These are phyloP conservation scores for Squalus acanthias DNA, from an alignment of 2,797 vertebrate genomes.

Conservation along the genomic window DNA sequence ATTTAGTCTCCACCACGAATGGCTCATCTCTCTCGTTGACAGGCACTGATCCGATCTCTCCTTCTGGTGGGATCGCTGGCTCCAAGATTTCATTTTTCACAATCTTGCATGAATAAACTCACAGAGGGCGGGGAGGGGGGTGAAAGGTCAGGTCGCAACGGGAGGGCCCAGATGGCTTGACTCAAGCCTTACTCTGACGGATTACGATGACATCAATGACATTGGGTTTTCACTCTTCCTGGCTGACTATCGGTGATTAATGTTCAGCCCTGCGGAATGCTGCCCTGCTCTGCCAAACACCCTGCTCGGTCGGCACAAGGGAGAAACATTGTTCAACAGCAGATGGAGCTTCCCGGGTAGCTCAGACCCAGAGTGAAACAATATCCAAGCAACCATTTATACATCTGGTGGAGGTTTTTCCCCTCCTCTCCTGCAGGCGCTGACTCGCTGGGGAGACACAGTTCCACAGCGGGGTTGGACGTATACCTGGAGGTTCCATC, in stretches of 20 bases:
- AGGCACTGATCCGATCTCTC: not conserved
- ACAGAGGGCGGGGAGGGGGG: not conserved
- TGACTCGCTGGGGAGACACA: not conserved
- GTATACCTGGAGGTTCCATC: not conserved
- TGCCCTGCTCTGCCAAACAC: not conserved
- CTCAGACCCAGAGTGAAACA: not conserved
- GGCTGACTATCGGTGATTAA: not conserved
- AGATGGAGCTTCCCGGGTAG: not conserved
- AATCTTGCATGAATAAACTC: not conserved
- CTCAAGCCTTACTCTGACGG: not conserved
- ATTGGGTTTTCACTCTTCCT: not conserved
- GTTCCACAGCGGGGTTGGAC: not conserved
- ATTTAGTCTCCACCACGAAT: not conserved
- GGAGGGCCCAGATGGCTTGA: not conserved
- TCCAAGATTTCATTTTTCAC: not conserved
- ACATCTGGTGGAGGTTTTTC: not conserved
- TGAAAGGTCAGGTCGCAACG: not conserved
- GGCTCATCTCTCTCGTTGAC: not conserved
- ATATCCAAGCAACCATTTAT: not conserved
- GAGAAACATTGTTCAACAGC: not conserved
- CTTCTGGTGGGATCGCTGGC: not conserved
- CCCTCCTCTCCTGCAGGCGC: not conserved
- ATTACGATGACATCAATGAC: not conserved
- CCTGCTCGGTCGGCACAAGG: not conserved
- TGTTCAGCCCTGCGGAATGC: not conserved